Evolutionary conservation across 2,113 vertebrate genomes (phyloP).

Genomic region (Muntiacus reevesi): DNA sequence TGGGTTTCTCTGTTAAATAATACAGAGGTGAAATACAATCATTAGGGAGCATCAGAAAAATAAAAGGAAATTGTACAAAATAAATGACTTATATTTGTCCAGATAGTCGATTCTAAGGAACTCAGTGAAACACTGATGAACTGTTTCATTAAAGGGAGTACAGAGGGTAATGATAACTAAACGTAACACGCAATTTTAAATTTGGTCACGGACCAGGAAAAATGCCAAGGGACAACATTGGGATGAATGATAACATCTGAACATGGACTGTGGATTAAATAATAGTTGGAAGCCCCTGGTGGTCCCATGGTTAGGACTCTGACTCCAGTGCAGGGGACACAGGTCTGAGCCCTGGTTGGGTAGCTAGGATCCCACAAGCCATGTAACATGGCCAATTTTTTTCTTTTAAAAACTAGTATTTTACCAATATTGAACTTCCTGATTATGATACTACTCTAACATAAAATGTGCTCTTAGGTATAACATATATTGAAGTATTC

Average conservation of each 20-base stretch:
- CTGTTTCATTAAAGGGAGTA: background rate
- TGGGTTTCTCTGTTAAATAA: background rate
- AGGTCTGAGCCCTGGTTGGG: background rate
- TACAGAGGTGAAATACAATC: background rate
- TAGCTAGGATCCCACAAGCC: background rate
- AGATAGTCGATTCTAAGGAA: background rate
- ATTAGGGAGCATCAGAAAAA: background rate
- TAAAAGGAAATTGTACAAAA: background rate
- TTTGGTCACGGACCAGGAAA: background rate
- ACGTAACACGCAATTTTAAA: background rate
- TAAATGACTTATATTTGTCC: background rate
- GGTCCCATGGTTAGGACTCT: background rate
- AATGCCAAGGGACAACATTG: background rate
- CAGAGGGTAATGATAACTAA: too few species aligned
- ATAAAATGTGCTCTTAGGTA: background rate
- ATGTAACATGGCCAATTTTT: background rate
- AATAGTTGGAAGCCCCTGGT: background rate
- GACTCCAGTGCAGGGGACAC: background rate
- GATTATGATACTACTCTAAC: background rate
- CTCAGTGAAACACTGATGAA: background rate
- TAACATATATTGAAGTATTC: background rate
- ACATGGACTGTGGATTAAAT: background rate
- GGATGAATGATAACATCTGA: background rate
- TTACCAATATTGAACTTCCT: background rate
- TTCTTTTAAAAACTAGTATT: background rate